Base-by-base conservation (phyloP, 2,797 vertebrate species). In the Molossus alvarezi region DNA sequence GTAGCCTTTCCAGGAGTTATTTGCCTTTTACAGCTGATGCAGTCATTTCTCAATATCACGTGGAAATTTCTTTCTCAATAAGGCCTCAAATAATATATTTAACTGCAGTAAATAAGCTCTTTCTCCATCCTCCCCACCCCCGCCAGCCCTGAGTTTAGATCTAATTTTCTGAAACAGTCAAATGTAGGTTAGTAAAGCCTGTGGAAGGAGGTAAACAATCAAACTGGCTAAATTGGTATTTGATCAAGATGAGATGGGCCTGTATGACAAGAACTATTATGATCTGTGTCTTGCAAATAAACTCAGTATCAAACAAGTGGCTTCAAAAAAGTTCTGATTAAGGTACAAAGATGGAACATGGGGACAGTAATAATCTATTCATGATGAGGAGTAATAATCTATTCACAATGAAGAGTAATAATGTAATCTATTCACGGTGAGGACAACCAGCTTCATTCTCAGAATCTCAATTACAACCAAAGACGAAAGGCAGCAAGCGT, bases 121-220 rank as follows among this genome's bases (percentile, higher is more conserved):
- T 18, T 71, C 83, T 33, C 41, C 41, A 45, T 6, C 41, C 6
- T 45, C 41, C 41, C 41, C 41, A 5, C 65, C 62, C 37, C 90
- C 48, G 33, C 33, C 33, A 33, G 33, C 33, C 67, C 72, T 53
- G 33, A 69, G 77, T 73, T 88, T 0, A 73, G 62, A 82, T 60
- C 80, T 85, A 33, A 84, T 90, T 92, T 79, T 89, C 79, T 37
- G 57, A 80, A 87, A 92, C 11, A 88, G 48, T 14, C 88, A 92
- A 92, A 51, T 14, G 14, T 23, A 72, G n/a, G 62, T 77, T 33
- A 53, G 23, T 29, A 11, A 37, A 86, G 53, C 5, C 82, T 20
- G 13, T 51, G 85, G 87, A 73, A 82, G 65, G 53, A 91, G 53
- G 48, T 72, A 80, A 93, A 58, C 64, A 87, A 67, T 81, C 45